Conservation (phyloP, 2,888 invertebrate species). For the Amorpha juglandis region DNA sequence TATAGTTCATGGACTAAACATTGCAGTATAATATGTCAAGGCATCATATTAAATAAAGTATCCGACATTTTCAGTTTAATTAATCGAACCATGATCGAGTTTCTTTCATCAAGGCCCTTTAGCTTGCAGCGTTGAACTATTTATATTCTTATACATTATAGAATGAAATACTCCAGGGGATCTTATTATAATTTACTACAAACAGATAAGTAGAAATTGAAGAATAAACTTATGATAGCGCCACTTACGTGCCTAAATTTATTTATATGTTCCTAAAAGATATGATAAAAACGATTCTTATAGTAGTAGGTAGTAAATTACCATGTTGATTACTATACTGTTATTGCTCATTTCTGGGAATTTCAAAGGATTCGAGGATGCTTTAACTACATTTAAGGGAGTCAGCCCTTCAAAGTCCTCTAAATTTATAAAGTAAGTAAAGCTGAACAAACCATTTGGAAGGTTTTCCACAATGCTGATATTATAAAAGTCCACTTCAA, state of each 20-base stretch:
- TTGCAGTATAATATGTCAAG: not conserved
- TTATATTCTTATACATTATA: not conserved
- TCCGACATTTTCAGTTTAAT: constrained; percentile 9
- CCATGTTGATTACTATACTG: too few relatives aligned
- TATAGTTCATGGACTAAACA: not conserved
- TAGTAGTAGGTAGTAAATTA: too few relatives aligned
- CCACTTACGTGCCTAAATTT: not conserved
- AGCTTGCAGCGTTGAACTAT: not conserved
- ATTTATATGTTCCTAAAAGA: too few relatives aligned
- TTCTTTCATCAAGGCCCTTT: constrained; percentile 11
- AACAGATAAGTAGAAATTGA: too few relatives aligned
- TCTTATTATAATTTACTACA: too few relatives aligned
- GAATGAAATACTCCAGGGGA: not conserved
- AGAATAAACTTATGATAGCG: not conserved
- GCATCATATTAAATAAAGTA: not conserved
- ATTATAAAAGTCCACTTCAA: constrained; percentile 95
- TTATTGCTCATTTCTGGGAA: too few relatives aligned
- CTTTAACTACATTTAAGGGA: not conserved
- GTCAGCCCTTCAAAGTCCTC: too few relatives aligned
- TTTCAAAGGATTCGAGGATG: too few relatives aligned
- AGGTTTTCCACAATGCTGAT: constrained; percentile 96
- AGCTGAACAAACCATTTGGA: constrained; percentile 87
- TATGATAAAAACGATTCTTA: too few relatives aligned
- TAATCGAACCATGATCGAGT: not conserved
- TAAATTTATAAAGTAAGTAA: constrained; percentile 10